phyloP scores from a whole-genome alignment of 2,113 vertebrate genomes.

The Poeciliopsis prolifica region DNA sequence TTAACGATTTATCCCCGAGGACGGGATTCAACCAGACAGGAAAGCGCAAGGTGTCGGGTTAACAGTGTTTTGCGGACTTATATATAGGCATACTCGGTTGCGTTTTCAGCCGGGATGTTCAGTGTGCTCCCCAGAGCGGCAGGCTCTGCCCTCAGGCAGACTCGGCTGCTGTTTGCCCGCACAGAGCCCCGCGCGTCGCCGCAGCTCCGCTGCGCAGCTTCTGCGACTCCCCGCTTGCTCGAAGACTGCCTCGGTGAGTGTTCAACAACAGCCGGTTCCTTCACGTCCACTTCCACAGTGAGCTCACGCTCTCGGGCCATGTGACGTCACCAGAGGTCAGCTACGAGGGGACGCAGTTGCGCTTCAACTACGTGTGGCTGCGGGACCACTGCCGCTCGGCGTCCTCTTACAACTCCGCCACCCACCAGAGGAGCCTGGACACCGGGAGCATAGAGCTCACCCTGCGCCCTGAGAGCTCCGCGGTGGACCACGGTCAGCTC shows the following conservation, averaged over 20 bases:
- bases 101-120: constrained; percentile 30
- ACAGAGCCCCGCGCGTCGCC: not conserved
- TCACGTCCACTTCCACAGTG: too few relatives aligned
- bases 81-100: not conserved
- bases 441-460: constrained; percentile 86
- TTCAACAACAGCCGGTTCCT: not conserved
- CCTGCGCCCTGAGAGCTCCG: constrained; percentile 81
- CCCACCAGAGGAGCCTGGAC: constrained; percentile 90
- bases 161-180: not conserved
- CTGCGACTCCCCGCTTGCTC: constrained; percentile 21
- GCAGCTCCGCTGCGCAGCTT: constrained; percentile 10
- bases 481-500: constrained; percentile 79
- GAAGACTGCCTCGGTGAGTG: constrained; percentile 73
- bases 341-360: constrained; percentile 78
- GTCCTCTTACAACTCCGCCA: constrained; percentile 86
- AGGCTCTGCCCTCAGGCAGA: not conserved
- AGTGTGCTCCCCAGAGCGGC: constrained; percentile 3
- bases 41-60: not conserved
- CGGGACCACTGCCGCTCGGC: constrained; percentile 90
- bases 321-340: constrained; percentile 76
- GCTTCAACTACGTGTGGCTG: constrained; percentile 91
- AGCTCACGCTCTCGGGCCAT: not conserved
- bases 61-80: too few relatives aligned
- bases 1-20: not conserved
- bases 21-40: not conserved